Conservation (phyloP, 2,888 invertebrate species). For the Lycocerus yunnanus region DNA sequence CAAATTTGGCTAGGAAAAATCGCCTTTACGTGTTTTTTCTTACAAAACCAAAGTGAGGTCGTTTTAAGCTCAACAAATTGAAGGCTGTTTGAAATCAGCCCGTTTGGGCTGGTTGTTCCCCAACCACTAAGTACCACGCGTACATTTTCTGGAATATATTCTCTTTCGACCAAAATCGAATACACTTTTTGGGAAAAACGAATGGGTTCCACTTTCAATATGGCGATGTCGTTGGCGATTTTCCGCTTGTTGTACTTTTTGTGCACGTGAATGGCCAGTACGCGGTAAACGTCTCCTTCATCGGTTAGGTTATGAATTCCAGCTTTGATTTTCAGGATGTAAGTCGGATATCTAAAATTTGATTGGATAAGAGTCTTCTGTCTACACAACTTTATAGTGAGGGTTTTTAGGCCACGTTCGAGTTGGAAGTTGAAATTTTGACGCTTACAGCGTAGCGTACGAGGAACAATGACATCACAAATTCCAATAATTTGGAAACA, state of each 20-base stretch:
- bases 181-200: conserved; percentile 16
- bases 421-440: too few relatives aligned
- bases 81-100: conserved; percentile 44
- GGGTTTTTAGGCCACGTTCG: too few relatives aligned
- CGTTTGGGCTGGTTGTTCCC: background rate
- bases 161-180: conserved; percentile 17
- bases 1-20: conserved; percentile 53
- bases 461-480: too few relatives aligned
- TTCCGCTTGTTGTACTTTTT: conserved; percentile 50
- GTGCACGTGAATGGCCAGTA: conserved; percentile 53
- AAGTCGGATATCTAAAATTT: background rate
- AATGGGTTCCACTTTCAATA: conserved; percentile 28
- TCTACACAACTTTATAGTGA: too few relatives aligned
- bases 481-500: too few relatives aligned
- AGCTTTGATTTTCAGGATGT: conserved; percentile 50
- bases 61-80: conserved; percentile 60
- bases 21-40: background rate
- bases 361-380: too few relatives aligned
- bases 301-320: conserved; percentile 47
- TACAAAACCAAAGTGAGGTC: conserved; percentile 58
- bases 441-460: too few relatives aligned
- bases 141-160: conserved; percentile 12
- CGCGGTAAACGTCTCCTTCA: conserved; percentile 55
- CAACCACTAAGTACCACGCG: background rate
- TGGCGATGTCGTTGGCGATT: conserved; percentile 33